Evolutionary conservation across 2,888 invertebrate species (phyloP).

Genomic region (Oasisia sp.): DNA sequence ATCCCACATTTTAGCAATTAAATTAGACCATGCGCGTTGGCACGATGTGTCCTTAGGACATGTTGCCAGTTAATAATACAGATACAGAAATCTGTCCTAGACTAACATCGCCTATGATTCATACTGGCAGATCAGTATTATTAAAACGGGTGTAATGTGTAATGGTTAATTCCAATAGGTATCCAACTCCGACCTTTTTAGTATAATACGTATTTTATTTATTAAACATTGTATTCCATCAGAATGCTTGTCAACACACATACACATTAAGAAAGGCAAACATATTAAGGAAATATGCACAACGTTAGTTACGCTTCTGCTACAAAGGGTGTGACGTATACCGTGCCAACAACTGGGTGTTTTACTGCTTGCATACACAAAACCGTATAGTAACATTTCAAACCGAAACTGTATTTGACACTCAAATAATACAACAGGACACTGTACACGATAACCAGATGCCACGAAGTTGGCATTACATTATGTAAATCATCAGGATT

Average conservation of each 20-base stretch:
- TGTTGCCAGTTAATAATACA: no score
- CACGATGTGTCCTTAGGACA: no score
- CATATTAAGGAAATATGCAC: neutral
- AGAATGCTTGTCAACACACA: neutral
- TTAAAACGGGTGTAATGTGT: no score
- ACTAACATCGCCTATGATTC: no score
- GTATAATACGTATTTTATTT: neutral
- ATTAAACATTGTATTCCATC: conserved; percentile 1
- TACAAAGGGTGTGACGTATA: neutral
- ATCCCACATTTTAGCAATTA: no score
- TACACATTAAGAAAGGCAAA: neutral
- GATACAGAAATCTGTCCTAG: no score
- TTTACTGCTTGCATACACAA: neutral
- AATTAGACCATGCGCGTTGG: no score
- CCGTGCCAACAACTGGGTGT: neutral
- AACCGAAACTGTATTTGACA: neutral
- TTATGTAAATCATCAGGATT: neutral
- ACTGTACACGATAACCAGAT: neutral
- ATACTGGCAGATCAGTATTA: no score
- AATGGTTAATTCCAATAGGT: no score
- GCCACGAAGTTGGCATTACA: neutral
- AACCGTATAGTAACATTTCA: neutral
- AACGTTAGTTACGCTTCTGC: neutral
- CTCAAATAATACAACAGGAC: neutral
- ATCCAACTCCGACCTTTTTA: no score